Base-by-base conservation (phyloP, 2,888 invertebrate genomes). In the Sphinx pinastri region DNA sequence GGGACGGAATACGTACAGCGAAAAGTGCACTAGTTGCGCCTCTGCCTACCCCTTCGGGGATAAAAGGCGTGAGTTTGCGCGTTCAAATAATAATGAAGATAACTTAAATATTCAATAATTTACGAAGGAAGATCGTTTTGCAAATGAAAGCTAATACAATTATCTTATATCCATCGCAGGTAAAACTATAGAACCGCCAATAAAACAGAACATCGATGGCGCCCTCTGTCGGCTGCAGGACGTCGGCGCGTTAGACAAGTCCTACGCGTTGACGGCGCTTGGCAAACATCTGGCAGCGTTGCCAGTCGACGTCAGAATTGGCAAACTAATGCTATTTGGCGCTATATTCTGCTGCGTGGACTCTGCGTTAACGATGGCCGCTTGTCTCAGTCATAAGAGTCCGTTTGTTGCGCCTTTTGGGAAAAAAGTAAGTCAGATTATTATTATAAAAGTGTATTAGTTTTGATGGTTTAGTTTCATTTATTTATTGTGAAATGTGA, bases 271-370 rank as follows among this genome's bases (percentile, higher is more conserved):
- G 70, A 99, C 98, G 0, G 96, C 98, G 0, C 89, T 99, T 8
- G 99, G 99, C 0, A 96, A 97, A 75, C 98, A 99, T 88, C 93
- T 99, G 68, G 97, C 98, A 0, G 96, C 97, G 0, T 88, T 99
- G 71, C 99, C 99, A 0, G 97, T 99, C 0, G 99, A 99, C 83
- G 97, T 97, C 4, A 95, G 98, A 77, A 97, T 98, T 78, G 98
- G 98, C n/a, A 98, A 99, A 84, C 95, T 99, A 75, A 97, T 99
- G 94, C 88, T 99, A 10, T 98, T 97, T 80, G 98, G 99, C 0
- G 97, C 99, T 13, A 97, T 99, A 73, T 97, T 99, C 85, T 97
- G 97, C 77, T 99, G 99, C 85, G 95, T 99, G 51, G 98, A 99
- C 90, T 98, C 99, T 0, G 97, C 98, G 0, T 93, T 99, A 2